Evolutionary conservation across 2,113 vertebrate species (phyloP).

Genomic region (Chloroceryle aenea): DNA sequence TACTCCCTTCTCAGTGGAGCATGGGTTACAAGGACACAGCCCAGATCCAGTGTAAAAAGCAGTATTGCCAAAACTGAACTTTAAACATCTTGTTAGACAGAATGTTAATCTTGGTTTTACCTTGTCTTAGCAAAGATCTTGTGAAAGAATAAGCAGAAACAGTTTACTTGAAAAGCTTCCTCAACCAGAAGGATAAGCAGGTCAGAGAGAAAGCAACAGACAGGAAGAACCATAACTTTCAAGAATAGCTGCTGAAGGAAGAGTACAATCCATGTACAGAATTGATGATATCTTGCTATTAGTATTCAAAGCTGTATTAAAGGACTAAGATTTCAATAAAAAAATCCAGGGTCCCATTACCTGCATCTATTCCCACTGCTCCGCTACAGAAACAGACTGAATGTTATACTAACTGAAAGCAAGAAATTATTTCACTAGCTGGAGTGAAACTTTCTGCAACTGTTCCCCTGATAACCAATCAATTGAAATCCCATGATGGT

Average conservation of each 20-base stretch:
- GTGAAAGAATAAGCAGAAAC: neutral
- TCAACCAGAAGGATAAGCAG: neutral
- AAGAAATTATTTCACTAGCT: neutral
- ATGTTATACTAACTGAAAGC: neutral
- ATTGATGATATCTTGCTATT: neutral
- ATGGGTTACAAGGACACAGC: neutral
- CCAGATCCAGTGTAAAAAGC: neutral
- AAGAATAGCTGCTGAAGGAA: neutral
- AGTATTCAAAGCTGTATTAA: neutral
- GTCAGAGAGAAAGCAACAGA: neutral
- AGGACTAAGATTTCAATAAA: neutral
- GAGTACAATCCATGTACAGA: neutral
- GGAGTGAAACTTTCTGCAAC: neutral
- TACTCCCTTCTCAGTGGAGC: neutral
- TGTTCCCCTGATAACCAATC: slow-evolving; percentile 16
- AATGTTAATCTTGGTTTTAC: neutral
- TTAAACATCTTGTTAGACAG: neutral
- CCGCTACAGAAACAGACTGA: neutral
- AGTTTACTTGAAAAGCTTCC: neutral
- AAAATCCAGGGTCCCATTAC: neutral
- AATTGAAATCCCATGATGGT: neutral
- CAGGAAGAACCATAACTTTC: neutral
- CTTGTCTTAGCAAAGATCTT: neutral
- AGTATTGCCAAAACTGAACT: neutral
- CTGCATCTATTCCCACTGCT: neutral